These are phyloP conservation scores for Gila robusta DNA, from an alignment of 2,797 vertebrate species.

Conservation along the genomic window DNA sequence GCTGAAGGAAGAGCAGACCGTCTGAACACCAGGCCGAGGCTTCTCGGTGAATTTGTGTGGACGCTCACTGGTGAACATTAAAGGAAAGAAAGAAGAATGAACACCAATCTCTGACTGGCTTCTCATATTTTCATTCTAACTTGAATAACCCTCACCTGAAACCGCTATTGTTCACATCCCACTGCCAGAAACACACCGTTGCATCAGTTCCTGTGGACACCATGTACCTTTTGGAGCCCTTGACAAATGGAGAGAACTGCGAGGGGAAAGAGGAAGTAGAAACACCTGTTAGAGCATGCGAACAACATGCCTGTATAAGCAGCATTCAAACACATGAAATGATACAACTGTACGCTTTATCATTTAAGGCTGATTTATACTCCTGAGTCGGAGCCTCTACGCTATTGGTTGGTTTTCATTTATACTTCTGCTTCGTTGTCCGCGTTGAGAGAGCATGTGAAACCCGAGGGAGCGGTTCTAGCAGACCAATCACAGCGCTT, in stretches of 20 bases:
- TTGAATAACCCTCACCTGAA: slow-evolving; percentile 85
- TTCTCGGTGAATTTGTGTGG: slow-evolving; percentile 95
- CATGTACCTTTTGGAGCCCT: slow-evolving; percentile 93
- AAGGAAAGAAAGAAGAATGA: neutral
- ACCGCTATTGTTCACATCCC: slow-evolving; percentile 90
- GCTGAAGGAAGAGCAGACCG: slow-evolving; percentile 97
- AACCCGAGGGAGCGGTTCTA: too few relatives aligned
- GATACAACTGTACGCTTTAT: neutral
- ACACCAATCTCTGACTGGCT: neutral
- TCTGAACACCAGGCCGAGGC: slow-evolving; percentile 93
- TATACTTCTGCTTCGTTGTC: too few relatives aligned
- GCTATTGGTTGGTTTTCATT: too few relatives aligned
- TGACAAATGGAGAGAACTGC: slow-evolving; percentile 96
- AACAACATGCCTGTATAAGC: neutral
- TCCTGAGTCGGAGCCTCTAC: too few relatives aligned
- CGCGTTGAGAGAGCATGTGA: too few relatives aligned
- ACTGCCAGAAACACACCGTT: slow-evolving; percentile 98
- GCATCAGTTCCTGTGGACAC: slow-evolving; percentile 98
- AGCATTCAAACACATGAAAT: neutral
- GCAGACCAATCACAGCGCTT: too few relatives aligned
- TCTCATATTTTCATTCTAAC: neutral
- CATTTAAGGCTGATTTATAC: too few relatives aligned
- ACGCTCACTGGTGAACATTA: slow-evolving; percentile 80
- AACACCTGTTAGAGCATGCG: neutral
- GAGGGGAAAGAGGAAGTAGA: slow-evolving; percentile 49